Conservation (phyloP, 2,113 vertebrate genomes). For the Salvator merianae region DNA sequence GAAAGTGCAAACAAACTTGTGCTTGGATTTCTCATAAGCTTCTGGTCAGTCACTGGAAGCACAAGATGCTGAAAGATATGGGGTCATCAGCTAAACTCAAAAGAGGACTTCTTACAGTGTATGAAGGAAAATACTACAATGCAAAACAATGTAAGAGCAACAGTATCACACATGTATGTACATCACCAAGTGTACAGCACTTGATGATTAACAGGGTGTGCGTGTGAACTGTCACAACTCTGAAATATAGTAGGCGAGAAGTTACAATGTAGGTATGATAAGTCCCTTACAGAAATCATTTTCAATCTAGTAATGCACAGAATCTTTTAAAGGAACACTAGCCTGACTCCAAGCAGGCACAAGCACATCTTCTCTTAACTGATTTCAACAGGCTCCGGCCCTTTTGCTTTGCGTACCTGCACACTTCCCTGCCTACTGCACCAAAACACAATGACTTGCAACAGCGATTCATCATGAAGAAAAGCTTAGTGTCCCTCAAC, state of each 20-base stretch:
- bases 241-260: not conserved
- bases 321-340: not conserved
- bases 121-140: no score
- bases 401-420: not conserved
- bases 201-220: not conserved
- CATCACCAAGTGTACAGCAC: not conserved
- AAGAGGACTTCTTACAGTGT: no score
- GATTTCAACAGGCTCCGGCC: not conserved
- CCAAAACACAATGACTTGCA: not conserved
- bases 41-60: no score
- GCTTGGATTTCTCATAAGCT: no score
- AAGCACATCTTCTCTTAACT: no score
- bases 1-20: no score
- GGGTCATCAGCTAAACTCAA: no score
- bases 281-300: not conserved
- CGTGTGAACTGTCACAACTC: not conserved
- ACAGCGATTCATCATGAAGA: not conserved
- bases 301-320: not conserved
- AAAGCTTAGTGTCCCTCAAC: not conserved
- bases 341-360: not conserved
- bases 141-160: not conserved
- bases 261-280: not conserved
- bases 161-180: not conserved
- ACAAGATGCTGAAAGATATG: no score
- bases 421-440: not conserved